phyloP scores from a whole-genome alignment of 1,140 invertebrate species.

The Tetranychus cinnabarinus region DNA sequence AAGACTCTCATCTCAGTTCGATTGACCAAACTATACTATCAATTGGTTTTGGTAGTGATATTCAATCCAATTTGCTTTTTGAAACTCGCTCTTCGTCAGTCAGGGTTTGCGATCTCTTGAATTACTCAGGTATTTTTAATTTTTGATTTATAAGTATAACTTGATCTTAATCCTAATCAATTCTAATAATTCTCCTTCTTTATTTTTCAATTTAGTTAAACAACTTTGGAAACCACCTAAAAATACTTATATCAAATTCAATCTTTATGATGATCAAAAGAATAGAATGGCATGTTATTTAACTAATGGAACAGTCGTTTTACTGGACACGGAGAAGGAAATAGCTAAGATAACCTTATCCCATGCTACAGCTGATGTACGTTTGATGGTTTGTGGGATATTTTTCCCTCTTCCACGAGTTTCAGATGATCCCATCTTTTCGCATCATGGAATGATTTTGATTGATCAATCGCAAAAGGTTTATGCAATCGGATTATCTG shows the following conservation, averaged over 20 bases:
- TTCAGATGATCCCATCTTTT: background rate
- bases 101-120: slow-evolving; percentile 3
- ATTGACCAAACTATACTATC: background rate
- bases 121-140: background rate
- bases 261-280: background rate
- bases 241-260: background rate
- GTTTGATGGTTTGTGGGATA: background rate
- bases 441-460: background rate
- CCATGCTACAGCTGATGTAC: background rate
- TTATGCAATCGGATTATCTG: background rate
- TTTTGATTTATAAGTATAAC: too few species aligned
- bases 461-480: background rate
- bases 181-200: background rate
- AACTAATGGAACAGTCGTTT: background rate
- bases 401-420: background rate
- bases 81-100: background rate
- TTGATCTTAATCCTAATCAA: too few species aligned
- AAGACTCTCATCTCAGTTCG: background rate
- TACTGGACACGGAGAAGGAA: background rate
- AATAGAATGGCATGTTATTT: background rate
- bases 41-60: background rate
- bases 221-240: background rate
- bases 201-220: background rate
- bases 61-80: background rate
- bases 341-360: background rate